These are phyloP conservation scores for Mesoclemmys tuberculata DNA, from an alignment of 2,113 vertebrate genomes.

Conservation along the genomic window DNA sequence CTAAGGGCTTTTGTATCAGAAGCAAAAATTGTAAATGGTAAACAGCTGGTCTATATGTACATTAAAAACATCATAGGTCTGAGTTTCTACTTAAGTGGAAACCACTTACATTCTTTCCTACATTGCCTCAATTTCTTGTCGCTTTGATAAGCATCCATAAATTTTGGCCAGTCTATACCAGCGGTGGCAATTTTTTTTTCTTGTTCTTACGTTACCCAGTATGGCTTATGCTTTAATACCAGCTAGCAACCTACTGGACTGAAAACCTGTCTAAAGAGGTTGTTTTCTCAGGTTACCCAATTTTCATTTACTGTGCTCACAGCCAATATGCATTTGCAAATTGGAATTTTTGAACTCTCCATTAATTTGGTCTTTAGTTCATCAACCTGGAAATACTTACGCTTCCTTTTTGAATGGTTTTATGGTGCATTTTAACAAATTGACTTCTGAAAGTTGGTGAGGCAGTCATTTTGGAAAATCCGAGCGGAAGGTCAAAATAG, in stretches of 20 bases:
- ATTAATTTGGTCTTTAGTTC: constrained; percentile 36
- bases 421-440: constrained; percentile 44
- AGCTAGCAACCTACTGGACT: not conserved
- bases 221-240: not conserved
- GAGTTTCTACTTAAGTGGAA: constrained; percentile 35
- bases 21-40: constrained; percentile 31
- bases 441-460: not conserved
- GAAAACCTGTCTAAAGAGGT: not conserved
- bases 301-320: constrained; percentile 22
- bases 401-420: not conserved
- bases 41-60: constrained; percentile 32
- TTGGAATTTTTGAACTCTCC: not conserved
- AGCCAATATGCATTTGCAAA: constrained; percentile 9
- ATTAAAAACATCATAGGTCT: constrained; percentile 18
- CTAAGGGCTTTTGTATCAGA: not conserved
- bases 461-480: constrained; percentile 43
- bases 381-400: constrained; percentile 15
- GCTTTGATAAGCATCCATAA: not conserved
- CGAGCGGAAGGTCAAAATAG: constrained; percentile 2
- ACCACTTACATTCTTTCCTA: not conserved
- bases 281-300: not conserved
- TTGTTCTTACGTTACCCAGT: not conserved
- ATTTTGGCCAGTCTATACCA: not conserved
- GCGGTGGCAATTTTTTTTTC: not conserved
- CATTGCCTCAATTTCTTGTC: not conserved